These are phyloP conservation scores for Psix sp. DNA, from an alignment of 1,140 invertebrate genomes.

Conservation along the genomic window DNA sequence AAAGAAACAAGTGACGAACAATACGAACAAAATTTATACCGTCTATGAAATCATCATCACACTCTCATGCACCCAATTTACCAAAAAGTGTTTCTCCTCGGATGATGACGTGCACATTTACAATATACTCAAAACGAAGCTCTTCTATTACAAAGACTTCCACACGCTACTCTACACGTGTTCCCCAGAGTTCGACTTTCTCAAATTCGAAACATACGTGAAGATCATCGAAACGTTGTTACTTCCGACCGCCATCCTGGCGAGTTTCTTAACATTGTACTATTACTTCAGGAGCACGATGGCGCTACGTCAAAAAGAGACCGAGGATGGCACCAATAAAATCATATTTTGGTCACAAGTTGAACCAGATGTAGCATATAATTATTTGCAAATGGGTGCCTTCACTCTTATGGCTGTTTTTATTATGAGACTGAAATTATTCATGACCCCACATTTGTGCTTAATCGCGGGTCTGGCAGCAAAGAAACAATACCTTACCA, in stretches of 20 bases:
- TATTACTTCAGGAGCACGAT: slow-evolving; percentile 70
- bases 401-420: slow-evolving; percentile 86
- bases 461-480: slow-evolving; percentile 82
- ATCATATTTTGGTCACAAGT: slow-evolving; percentile 63
- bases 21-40: slow-evolving; percentile 35
- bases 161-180: slow-evolving; percentile 91
- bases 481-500: slow-evolving; percentile 70
- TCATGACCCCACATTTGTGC: slow-evolving; percentile 89
- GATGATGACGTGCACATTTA: slow-evolving; percentile 85
- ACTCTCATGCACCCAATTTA: slow-evolving; percentile 60
- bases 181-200: slow-evolving; percentile 88
- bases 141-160: slow-evolving; percentile 85
- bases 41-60: slow-evolving; percentile 63
- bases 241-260: slow-evolving; percentile 78
- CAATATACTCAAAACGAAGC: slow-evolving; percentile 86
- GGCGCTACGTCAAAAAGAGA: slow-evolving; percentile 21
- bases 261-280: slow-evolving; percentile 71
- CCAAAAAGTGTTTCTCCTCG: slow-evolving; percentile 67
- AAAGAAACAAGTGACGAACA: slow-evolving; percentile 33
- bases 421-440: slow-evolving; percentile 90
- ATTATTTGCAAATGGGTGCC: slow-evolving; percentile 81
- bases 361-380: slow-evolving; percentile 83
- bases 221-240: slow-evolving; percentile 78
- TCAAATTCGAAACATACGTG: slow-evolving; percentile 78
- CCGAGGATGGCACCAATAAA: slow-evolving; percentile 1